phyloP scores from a whole-genome alignment of 2,888 invertebrate genomes.

The Sinelater perroti region DNA sequence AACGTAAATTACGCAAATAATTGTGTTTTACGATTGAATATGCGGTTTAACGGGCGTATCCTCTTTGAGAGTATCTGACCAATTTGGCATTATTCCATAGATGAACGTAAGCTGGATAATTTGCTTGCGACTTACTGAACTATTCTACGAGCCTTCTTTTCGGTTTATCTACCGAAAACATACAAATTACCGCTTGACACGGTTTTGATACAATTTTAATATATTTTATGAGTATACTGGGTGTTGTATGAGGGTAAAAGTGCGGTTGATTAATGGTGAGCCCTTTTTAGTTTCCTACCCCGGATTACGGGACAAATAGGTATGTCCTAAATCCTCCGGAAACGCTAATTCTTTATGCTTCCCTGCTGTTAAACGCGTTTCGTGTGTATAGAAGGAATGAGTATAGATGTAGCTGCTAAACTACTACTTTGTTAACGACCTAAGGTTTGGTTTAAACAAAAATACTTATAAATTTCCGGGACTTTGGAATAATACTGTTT shows the following conservation, averaged over 20 bases:
- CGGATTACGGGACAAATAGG: slow-evolving; percentile 34
- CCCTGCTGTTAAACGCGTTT: slow-evolving; percentile 16
- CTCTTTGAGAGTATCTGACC: not conserved
- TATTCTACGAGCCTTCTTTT: not conserved
- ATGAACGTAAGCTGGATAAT: not conserved
- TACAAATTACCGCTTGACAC: not conserved
- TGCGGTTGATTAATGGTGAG: slow-evolving; percentile 33
- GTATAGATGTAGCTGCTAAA: not conserved
- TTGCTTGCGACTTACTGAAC: not conserved
- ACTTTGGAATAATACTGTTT: too few relatives aligned
- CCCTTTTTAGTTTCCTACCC: slow-evolving; percentile 31
- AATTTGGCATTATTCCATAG: slow-evolving; percentile 2
- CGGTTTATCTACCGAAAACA: not conserved
- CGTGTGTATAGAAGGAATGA: slow-evolving; percentile 10
- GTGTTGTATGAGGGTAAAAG: slow-evolving; percentile 27
- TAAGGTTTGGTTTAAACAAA: too few relatives aligned
- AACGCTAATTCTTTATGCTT: slow-evolving; percentile 31
- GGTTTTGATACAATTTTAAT: slow-evolving; percentile 15
- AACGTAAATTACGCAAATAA: not conserved
- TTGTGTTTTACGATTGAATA: slow-evolving; percentile 3
- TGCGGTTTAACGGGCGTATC: not conserved
- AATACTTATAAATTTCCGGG: too few relatives aligned
- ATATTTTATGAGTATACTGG: slow-evolving; percentile 24
- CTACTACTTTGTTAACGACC: slow-evolving; percentile 1
- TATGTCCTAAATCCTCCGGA: slow-evolving; percentile 27